phyloP scores from a whole-genome alignment of 2,113 vertebrate genomes.

The Marmota monax region DNA sequence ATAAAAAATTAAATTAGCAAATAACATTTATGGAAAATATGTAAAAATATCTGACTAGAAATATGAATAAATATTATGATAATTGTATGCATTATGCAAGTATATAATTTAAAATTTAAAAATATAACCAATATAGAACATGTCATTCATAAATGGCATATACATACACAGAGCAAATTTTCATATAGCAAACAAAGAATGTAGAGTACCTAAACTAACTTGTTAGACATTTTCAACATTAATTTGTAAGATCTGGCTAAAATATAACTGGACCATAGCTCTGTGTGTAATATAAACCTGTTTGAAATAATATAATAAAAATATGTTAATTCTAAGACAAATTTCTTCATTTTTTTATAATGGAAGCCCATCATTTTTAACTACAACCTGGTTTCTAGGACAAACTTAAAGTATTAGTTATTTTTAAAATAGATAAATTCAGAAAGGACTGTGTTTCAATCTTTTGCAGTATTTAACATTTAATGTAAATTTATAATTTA shows the following conservation, averaged over 20 bases:
- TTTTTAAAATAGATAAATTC: background rate
- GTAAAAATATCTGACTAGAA: background rate
- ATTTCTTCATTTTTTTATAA: background rate
- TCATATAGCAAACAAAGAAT: background rate
- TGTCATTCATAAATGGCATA: background rate
- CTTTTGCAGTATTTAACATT: background rate
- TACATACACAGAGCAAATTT: accelerated
- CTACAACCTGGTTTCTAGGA: background rate
- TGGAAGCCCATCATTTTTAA: background rate
- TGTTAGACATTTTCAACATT: background rate
- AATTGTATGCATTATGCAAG: background rate
- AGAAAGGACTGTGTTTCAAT: background rate
- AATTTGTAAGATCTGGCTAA: background rate
- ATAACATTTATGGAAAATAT: background rate
- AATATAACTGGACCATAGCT: background rate
- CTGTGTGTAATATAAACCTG: background rate
- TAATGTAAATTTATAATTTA: background rate
- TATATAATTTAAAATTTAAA: background rate
- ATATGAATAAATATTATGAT: background rate
- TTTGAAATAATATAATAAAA: conserved; percentile 31
- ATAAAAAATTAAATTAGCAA: background rate
- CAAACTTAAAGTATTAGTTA: conserved; percentile 28
- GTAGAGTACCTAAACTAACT: accelerated
- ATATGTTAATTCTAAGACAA: conserved; percentile 16
- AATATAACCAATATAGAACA: background rate